phyloP scores from a whole-genome alignment of 2,888 invertebrate species.

The Drosophila meridiana region DNA sequence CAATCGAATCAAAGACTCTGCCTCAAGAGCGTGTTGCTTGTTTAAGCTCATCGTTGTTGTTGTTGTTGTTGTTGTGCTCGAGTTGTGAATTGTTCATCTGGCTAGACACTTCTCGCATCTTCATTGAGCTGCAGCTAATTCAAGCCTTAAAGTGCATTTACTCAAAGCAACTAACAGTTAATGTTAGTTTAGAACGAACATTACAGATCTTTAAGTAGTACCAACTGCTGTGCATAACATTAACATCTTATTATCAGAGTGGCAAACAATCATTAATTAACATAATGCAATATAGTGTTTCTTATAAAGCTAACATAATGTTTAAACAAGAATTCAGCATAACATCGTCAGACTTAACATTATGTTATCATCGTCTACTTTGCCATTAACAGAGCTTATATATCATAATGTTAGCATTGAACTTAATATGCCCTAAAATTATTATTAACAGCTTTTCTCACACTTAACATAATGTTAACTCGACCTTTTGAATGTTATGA shows the following conservation, averaged over 20 bases:
- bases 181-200: not conserved
- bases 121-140: slow-evolving; percentile 18
- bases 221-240: not conserved
- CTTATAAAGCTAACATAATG: not conserved
- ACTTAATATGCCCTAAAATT: not conserved
- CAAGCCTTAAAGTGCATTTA: not conserved
- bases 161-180: not conserved
- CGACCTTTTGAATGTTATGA: not conserved
- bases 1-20: slow-evolving; percentile 23
- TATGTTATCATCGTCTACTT: not conserved
- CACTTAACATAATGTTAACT: slow-evolving; percentile 2
- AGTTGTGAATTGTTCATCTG: slow-evolving; percentile 19
- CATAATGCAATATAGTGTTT: too few species aligned
- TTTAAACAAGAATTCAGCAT: not conserved
- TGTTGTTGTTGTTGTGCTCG: slow-evolving; percentile 8
- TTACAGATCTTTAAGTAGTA: not conserved
- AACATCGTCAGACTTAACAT: not conserved
- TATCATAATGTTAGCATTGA: not conserved
- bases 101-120: slow-evolving; percentile 13
- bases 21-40: slow-evolving; percentile 4
- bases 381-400: not conserved
- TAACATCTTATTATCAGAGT: not conserved
- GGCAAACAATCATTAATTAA: not conserved
- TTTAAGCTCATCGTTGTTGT: not conserved
- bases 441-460: not conserved